Conservation (phyloP, 2,797 vertebrate species). For the Sorex maritimensis region DNA sequence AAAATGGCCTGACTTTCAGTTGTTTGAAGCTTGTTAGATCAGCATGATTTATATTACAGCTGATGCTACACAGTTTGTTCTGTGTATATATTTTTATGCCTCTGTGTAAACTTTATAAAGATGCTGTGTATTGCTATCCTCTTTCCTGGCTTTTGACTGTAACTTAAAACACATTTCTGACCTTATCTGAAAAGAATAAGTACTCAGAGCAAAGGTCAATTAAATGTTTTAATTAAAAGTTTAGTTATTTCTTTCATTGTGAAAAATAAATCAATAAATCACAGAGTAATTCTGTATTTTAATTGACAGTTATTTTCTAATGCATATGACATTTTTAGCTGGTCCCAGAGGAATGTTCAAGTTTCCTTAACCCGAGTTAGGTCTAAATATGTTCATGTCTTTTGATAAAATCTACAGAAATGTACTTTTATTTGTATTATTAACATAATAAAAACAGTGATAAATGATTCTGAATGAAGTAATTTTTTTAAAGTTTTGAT, state of each 20-base stretch:
- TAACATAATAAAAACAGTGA: background rate
- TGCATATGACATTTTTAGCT: slow-evolving; percentile 38
- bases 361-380: background rate
- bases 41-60: slow-evolving; percentile 76
- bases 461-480: background rate
- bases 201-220: background rate
- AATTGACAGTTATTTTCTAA: background rate
- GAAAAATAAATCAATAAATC: slow-evolving; percentile 6
- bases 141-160: slow-evolving; percentile 52
- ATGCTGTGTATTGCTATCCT: background rate
- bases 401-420: slow-evolving; percentile 3
- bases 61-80: slow-evolving; percentile 15
- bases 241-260: slow-evolving; percentile 35
- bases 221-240: background rate
- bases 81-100: background rate
- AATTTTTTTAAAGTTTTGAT: background rate
- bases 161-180: background rate
- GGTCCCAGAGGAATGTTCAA: background rate
- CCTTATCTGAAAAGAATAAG: background rate
- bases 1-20: slow-evolving; percentile 47
- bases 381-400: slow-evolving; percentile 33
- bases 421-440: background rate
- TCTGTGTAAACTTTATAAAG: slow-evolving; percentile 38
- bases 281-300: background rate
- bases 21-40: slow-evolving; percentile 66